These are phyloP conservation scores for Sus scrofa DNA, from an alignment of 2,113 vertebrate genomes.

Conservation along the genomic window T2T-Sscrofa CM000824.6:92819001-92819500, in stretches of 20 bases:
- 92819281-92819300: neutral
- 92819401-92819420: neutral
- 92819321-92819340: neutral
- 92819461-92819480: neutral
- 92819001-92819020: neutral
- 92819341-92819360: neutral
- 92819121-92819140: neutral
- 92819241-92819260: neutral
- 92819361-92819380: neutral
- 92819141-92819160: neutral
- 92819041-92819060: conserved; percentile 5
- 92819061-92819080: neutral
- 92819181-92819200: neutral
- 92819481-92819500: neutral
- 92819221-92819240: neutral
- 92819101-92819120: neutral
- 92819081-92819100: neutral
- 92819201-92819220: neutral
- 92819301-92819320: neutral
- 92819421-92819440: neutral
- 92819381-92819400: neutral
- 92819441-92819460: neutral
- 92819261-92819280: neutral
- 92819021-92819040: neutral
- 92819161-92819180: neutral